phyloP scores from a whole-genome alignment of 2,797 vertebrate genomes.

The Lepus townsendii region DNA sequence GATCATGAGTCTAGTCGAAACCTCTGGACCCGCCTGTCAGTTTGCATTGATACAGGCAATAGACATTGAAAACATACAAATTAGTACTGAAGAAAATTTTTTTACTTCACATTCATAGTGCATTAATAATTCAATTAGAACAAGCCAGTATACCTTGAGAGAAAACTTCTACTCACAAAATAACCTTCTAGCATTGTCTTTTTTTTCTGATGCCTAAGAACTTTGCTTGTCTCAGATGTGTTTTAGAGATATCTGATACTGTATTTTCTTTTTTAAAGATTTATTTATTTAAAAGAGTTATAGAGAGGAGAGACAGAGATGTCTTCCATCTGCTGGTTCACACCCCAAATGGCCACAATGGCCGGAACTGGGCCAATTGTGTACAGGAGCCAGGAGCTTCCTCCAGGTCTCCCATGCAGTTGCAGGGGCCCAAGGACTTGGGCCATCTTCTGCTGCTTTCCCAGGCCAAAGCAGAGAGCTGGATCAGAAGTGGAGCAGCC shows the following conservation, averaged over 20 bases:
- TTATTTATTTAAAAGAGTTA: no score
- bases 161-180: neutral
- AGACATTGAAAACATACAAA: neutral
- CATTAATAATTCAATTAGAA: slow-evolving; percentile 9
- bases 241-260: neutral
- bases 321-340: no score
- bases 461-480: no score
- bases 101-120: slow-evolving; percentile 4
- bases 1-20: neutral
- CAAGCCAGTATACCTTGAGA: neutral
- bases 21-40: neutral
- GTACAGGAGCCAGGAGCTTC: no score
- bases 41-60: neutral
- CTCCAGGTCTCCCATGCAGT: no score
- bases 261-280: neutral
- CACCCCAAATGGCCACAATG: no score
- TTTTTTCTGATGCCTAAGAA: neutral
- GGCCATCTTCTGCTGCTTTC: no score
- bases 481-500: no score
- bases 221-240: neutral
- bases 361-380: no score
- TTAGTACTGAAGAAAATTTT: neutral
- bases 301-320: no score
- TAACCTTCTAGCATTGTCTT: neutral
- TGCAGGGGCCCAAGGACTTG: no score